Percentiles rank a stretch among this genome's conserved stretches.
phyloP scores from a whole-genome alignment of 2,888 invertebrate genomes.

The Oegoconia quadripuncta region DNA sequence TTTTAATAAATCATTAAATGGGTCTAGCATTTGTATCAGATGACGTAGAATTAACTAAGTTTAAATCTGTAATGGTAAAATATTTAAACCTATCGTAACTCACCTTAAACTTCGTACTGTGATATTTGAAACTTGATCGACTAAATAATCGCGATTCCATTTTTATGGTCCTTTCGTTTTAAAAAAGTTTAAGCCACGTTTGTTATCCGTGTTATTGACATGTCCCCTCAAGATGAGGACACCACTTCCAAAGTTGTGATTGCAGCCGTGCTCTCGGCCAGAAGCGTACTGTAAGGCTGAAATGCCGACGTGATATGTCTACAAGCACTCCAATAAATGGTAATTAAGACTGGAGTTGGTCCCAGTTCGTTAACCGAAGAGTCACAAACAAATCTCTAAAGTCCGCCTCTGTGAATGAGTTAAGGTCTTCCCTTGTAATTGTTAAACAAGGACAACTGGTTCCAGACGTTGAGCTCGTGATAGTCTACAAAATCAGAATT shows the following conservation, averaged over 20 bases:
- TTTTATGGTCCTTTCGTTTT: neutral
- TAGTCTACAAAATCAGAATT: neutral
- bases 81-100: no score
- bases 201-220: constrained; percentile 26
- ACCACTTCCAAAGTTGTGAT: constrained; percentile 22
- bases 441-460: neutral
- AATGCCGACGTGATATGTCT: constrained; percentile 34
- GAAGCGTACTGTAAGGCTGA: constrained; percentile 38
- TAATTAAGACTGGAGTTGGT: constrained; percentile 37
- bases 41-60: no score
- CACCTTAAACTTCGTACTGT: no score
- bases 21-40: no score
- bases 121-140: no score
- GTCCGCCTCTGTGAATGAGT: neutral
- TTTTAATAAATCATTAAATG: no score
- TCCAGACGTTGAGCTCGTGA: neutral
- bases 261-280: constrained; percentile 19
- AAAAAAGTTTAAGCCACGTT: neutral
- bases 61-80: no score
- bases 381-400: constrained; percentile 10
- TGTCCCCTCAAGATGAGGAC: constrained; percentile 23
- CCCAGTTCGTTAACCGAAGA: constrained; percentile 23
- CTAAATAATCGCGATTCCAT: no score
- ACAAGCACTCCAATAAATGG: constrained; percentile 39
- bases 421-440: neutral